phyloP scores from a whole-genome alignment of 2,113 vertebrate species.

The Laterallus jamaicensis region DNA sequence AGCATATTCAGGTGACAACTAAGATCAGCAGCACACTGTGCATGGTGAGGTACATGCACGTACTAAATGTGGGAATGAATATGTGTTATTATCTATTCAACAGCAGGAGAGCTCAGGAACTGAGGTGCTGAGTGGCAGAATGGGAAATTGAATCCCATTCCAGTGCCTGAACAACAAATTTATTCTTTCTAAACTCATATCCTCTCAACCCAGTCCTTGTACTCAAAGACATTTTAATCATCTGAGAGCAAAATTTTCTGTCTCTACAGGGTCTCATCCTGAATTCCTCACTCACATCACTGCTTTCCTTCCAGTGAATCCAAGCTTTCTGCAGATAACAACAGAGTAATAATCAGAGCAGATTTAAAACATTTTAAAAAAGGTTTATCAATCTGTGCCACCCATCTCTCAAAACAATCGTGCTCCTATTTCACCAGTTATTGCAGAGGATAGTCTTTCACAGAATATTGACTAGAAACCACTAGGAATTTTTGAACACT shows the following conservation, averaged over 20 bases:
- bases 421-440: background rate
- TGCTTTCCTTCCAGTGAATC: background rate
- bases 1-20: background rate
- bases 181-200: slow-evolving; percentile 23
- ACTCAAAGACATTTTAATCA: slow-evolving; percentile 16
- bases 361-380: slow-evolving; percentile 2
- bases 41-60: background rate
- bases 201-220: background rate
- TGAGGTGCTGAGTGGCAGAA: slow-evolving; percentile 11
- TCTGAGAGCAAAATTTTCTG: slow-evolving; percentile 14
- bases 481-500: background rate
- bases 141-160: slow-evolving; percentile 30
- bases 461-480: background rate
- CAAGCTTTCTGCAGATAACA: slow-evolving; percentile 10
- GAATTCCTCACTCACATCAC: background rate
- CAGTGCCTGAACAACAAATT: slow-evolving; percentile 2
- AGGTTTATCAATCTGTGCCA: background rate
- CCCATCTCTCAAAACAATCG: background rate
- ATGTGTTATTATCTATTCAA: slow-evolving; percentile 27
- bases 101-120: background rate
- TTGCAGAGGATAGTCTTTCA: slow-evolving; percentile 9
- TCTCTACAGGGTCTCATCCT: background rate
- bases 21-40: slow-evolving; percentile 5
- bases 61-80: background rate
- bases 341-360: background rate